Percentiles rank a stretch among this genome's conserved stretches.
Conservation (phyloP, 2,888 invertebrate genomes). For the Oscheius myriophilus region DNA sequence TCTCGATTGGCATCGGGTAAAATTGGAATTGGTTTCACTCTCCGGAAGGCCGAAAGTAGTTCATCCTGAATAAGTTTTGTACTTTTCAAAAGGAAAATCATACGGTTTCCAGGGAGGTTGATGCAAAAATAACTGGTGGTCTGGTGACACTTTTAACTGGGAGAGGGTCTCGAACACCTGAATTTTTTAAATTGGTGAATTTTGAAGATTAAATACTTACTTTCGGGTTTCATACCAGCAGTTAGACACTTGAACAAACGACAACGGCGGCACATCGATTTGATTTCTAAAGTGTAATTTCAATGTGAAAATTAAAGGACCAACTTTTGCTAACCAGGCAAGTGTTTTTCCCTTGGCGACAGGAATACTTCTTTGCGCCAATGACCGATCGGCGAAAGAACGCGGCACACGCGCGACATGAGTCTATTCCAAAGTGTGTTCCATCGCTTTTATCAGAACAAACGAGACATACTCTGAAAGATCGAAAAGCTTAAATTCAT, state of each 20-base stretch:
- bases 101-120: too few relatives aligned
- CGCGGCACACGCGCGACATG: conserved; percentile 24
- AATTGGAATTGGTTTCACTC: background rate
- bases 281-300: conserved; percentile 7
- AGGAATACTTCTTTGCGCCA: conserved; percentile 22
- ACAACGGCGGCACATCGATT: conserved; percentile 19
- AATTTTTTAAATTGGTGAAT: background rate
- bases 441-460: conserved; percentile 19
- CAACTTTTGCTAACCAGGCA: conserved; percentile 20
- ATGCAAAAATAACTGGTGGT: too few relatives aligned
- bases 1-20: too few relatives aligned
- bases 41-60: too few relatives aligned
- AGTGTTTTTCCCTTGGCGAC: conserved; percentile 20
- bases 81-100: too few relatives aligned
- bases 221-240: conserved; percentile 19
- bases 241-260: conserved; percentile 15
- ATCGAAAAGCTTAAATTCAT: too few relatives aligned
- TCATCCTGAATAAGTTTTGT: too few relatives aligned
- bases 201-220: too few relatives aligned
- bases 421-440: conserved; percentile 19
- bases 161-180: conserved; percentile 12
- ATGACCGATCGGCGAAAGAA: conserved; percentile 15
- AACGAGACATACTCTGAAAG: conserved; percentile 5
- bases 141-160: background rate
- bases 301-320: background rate